These are phyloP conservation scores for Parotia lawesii DNA, from an alignment of 2,113 vertebrate genomes.

Conservation along the genomic window DNA sequence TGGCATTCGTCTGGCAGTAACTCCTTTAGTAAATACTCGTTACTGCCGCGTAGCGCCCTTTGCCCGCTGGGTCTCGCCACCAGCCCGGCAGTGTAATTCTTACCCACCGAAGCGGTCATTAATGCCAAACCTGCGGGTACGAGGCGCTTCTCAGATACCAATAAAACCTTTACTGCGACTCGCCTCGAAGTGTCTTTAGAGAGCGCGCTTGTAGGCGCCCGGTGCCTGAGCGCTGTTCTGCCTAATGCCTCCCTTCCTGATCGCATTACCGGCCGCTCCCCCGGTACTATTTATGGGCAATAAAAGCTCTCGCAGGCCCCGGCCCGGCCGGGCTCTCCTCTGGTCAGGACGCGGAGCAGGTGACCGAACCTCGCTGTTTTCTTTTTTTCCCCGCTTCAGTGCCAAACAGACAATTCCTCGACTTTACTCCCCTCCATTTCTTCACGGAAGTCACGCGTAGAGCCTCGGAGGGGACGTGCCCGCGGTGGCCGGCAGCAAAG, in stretches of 20 bases:
- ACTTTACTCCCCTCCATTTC: not conserved
- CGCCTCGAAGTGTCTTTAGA: not conserved
- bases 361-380: not conserved
- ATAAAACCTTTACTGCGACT: not conserved
- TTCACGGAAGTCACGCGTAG: not conserved
- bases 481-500: not conserved
- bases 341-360: not conserved
- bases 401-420: not conserved
- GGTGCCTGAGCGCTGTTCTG: not conserved
- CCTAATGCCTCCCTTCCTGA: conserved; percentile 40
- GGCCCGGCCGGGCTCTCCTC: not conserved
- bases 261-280: conserved; percentile 33
- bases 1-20: not conserved
- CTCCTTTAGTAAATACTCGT: not conserved
- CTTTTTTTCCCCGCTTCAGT: not conserved
- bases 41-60: not conserved
- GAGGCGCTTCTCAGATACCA: not conserved
- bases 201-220: not conserved
- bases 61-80: not conserved
- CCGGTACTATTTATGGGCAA: conserved; percentile 43
- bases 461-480: not conserved
- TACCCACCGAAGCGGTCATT: not conserved
- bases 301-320: not conserved
- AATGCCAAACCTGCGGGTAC: not conserved
- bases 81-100: not conserved